Evolutionary conservation across 2,888 invertebrate genomes (phyloP).

Genomic region (Conops quadrifasciatus): DNA sequence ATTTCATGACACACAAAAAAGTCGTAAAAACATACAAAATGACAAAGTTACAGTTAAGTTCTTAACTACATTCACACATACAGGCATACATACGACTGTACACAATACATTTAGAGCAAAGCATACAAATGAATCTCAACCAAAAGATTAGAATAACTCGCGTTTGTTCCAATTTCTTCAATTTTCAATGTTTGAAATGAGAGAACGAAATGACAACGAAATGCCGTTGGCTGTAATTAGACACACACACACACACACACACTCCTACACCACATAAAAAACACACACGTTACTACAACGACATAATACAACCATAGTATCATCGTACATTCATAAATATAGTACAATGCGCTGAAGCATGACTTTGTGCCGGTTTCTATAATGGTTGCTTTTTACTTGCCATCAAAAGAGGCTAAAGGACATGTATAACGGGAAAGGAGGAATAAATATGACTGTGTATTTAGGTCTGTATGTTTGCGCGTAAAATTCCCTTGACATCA

Average conservation of each 20-base stretch:
- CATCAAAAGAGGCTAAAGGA: neutral
- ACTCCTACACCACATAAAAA: neutral
- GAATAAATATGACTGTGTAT: neutral
- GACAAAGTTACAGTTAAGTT: neutral
- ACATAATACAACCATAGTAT: neutral
- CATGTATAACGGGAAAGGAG: neutral
- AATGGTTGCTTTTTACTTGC: neutral
- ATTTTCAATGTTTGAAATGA: slow-evolving; percentile 29
- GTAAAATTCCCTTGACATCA: slow-evolving; percentile 20
- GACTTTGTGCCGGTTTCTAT: slow-evolving; percentile 1
- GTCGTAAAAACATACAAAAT: too few species aligned
- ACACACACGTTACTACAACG: neutral
- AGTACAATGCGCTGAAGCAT: neutral
- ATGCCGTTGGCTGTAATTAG: slow-evolving; percentile 38
- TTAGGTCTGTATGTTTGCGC: slow-evolving; percentile 1
- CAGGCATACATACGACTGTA: neutral
- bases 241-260: slow-evolving; percentile 22
- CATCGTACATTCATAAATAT: neutral
- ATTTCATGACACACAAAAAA: neutral
- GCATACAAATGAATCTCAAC: slow-evolving; percentile 8
- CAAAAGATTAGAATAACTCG: neutral
- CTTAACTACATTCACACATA: neutral
- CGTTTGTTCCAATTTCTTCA: slow-evolving; percentile 28
- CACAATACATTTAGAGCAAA: neutral
- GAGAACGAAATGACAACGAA: slow-evolving; percentile 27